These are phyloP conservation scores for Lymantria monacha DNA, from an alignment of 2,888 invertebrate genomes.

Conservation along the genomic window DNA sequence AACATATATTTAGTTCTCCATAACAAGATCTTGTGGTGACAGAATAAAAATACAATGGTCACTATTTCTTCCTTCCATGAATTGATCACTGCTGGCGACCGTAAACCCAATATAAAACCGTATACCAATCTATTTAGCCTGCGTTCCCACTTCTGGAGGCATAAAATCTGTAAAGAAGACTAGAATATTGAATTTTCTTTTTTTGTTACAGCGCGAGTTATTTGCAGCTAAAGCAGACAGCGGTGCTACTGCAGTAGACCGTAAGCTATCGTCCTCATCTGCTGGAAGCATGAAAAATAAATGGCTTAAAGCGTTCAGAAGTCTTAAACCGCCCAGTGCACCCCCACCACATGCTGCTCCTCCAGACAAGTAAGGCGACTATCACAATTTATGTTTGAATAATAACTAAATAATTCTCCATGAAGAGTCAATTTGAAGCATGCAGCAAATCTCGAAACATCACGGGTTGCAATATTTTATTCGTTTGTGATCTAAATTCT, in stretches of 20 bases:
- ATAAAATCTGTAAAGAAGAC: too few species aligned
- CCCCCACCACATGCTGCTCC: slow-evolving; percentile 74
- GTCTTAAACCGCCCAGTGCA: slow-evolving; percentile 91
- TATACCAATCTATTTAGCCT: too few species aligned
- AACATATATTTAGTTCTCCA: too few species aligned
- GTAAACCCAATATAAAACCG: too few species aligned
- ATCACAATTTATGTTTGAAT: not conserved
- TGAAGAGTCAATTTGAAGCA: slow-evolving; percentile 22
- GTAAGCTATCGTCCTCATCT: slow-evolving; percentile 93
- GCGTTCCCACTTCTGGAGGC: too few species aligned
- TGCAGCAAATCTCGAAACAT: slow-evolving; percentile 16
- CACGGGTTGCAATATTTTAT: slow-evolving; percentile 25
- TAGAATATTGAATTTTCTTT: too few species aligned
- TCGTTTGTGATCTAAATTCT: slow-evolving; percentile 6
- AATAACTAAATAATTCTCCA: slow-evolving; percentile 9
- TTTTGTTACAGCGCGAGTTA: slow-evolving; percentile 87
- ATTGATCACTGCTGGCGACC: too few species aligned
- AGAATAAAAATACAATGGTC: too few species aligned
- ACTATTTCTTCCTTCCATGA: too few species aligned
- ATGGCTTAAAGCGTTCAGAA: slow-evolving; percentile 98
- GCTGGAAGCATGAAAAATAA: slow-evolving; percentile 97
- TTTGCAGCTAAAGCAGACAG: slow-evolving; percentile 90
- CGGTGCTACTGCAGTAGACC: slow-evolving; percentile 86
- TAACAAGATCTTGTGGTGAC: too few species aligned
- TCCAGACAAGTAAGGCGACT: slow-evolving; percentile 67